Evolutionary conservation across 2,113 vertebrate species (phyloP), one percentile per base, ranked within the genome.

Genomic region (Circaetus gallicus): DNA sequence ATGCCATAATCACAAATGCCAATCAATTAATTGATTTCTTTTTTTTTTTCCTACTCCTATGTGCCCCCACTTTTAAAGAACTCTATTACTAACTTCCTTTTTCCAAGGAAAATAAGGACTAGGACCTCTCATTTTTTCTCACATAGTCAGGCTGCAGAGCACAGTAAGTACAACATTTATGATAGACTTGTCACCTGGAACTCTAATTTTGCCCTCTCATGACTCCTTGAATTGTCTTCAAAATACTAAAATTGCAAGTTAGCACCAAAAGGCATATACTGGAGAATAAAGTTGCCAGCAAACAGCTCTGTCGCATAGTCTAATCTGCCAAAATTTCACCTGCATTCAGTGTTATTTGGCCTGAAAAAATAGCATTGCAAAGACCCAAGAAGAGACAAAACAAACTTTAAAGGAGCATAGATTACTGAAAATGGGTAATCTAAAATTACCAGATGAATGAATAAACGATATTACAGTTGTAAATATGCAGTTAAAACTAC

Each of bases 401-500:
- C 7, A 47, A 13, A 42, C 9, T 67, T 86, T 70, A 52, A 91
- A 86, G 42, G 21, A 88, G 29, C 17, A 69, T 5, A 74, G 9
- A 89, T 81, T 85, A 61, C 29, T 61, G 40, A 89, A 90, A 95
- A 78, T 65, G 5, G 5, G 15, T 85, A 89, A 89, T 59, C 40
- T 95, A 62, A 92, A 97, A 95, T 95, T 93, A 91, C 26, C 3
- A 6, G 49, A 82, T 70, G 62, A 82, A 96, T 89, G 67, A 97
- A 91, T 95, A 66, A 84, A 93, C 59, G 3, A 82, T 40, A 76
- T 36, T 45, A 45, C 43, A 38, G 67, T 76, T 3, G 9, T 79
- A 95, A 96, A 96, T 92, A 91, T 16, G 32, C 40, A 83, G 34
- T 69, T 91, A 58, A 85, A 86, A 16, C 29, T 26, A 81, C 52